These are phyloP conservation scores for Grallaria varia DNA, from an alignment of 2,113 vertebrate species.

Conservation along the genomic window DNA sequence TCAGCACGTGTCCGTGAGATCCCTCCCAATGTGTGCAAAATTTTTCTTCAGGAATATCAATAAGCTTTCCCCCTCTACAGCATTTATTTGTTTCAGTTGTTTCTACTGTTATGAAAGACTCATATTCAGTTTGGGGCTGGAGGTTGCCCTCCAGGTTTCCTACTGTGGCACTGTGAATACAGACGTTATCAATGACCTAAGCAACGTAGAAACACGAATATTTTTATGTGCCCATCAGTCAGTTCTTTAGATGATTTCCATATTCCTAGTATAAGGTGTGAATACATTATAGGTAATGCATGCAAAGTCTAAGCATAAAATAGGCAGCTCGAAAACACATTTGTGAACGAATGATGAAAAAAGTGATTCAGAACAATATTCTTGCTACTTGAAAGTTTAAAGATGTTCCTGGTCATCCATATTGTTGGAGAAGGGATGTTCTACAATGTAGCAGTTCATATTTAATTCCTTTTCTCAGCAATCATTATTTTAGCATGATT, in stretches of 20 bases:
- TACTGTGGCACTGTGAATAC: background rate
- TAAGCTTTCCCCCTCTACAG: background rate
- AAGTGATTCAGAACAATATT: background rate
- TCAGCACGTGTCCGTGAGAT: background rate
- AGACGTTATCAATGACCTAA: background rate
- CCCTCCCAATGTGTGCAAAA: background rate
- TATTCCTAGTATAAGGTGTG: background rate
- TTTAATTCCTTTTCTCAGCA: background rate
- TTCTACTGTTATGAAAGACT: background rate
- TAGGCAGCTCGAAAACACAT: background rate
- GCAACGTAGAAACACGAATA: accelerated
- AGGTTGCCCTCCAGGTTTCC: background rate
- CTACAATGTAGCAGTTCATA: background rate
- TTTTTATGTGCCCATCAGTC: background rate
- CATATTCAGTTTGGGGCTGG: background rate
- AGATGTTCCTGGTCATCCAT: background rate
- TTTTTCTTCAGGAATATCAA: background rate
- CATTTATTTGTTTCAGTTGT: background rate
- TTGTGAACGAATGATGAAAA: background rate
- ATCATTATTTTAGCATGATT: background rate
- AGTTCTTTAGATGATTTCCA: background rate
- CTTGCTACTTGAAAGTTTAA: background rate
- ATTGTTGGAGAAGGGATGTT: background rate
- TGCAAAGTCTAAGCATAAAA: background rate
- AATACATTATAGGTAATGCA: background rate